These are phyloP conservation scores for Cyphomyrus plagiostoma DNA, from an alignment of 2,113 vertebrate genomes.

Conservation along the genomic window DNA sequence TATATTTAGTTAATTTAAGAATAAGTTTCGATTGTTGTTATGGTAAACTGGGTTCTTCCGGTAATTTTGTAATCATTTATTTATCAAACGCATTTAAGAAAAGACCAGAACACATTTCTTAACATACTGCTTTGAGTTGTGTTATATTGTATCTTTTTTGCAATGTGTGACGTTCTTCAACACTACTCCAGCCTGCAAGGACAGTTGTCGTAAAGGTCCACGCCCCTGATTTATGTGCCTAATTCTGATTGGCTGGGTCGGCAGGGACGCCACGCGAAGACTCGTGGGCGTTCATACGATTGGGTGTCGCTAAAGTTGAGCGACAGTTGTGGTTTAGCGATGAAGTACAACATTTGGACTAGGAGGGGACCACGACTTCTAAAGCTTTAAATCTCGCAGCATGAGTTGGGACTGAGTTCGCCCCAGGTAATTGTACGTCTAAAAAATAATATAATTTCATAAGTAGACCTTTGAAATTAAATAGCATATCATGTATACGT, in stretches of 20 bases:
- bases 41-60: neutral
- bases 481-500: neutral
- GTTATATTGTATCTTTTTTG: neutral
- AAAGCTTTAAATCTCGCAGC: conserved; percentile 6
- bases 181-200: neutral
- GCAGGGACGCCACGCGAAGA: neutral
- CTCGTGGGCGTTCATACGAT: neutral
- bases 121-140: neutral
- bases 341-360: neutral
- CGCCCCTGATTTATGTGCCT: neutral
- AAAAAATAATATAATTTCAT: neutral
- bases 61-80: neutral
- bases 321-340: neutral
- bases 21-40: neutral
- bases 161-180: neutral
- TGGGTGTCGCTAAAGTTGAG: neutral
- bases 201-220: neutral
- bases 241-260: neutral
- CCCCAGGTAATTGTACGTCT: neutral
- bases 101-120: neutral
- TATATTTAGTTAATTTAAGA: neutral
- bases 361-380: neutral
- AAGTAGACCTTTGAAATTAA: neutral
- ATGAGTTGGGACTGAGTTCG: conserved; percentile 15
- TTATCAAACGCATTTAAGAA: neutral